Evolutionary conservation across 2,888 invertebrate genomes (phyloP), one percentile per base, ranked within the genome.

Genomic region (Mystacides longicornis): DNA sequence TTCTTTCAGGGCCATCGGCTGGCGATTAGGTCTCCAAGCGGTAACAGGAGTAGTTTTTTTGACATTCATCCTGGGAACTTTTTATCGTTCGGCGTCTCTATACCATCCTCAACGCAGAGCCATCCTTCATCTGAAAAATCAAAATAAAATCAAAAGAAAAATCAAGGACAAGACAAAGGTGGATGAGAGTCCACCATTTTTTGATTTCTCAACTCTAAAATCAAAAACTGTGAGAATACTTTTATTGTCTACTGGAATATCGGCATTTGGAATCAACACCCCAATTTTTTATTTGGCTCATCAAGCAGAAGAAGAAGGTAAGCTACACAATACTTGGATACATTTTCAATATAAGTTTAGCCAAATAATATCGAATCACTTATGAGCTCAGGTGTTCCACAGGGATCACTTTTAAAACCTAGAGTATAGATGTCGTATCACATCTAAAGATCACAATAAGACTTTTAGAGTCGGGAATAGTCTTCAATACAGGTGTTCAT

Each of bases 101-200:
- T 93, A 93, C 71, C 92, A 93, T 69, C 92, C 92, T 0, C 89
- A 92, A 68, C 72, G 92, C 56, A 78, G 91, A 58, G 92, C 91
- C 57, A 92, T 93, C 64, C 78, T 93, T 43, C 92, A 93, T 70
- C 81, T 93, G 65, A 93, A 92, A 72, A 91, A 89, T 71, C 91
- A 92, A 69, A 77, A 70, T 64, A 78, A 78, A 64, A 78, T 78
- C 65, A 89, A 90, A 68, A 77, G 87, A 60, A 89, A 88, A 71
- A 85, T 88, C 76, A 87, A 89, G 69, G 87, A 88, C 67, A 85
- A 86, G 66, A 87, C 83, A 67, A 86, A 86, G 64, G 67, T 75
- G 37, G 88, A 89, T 64, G 90, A 90, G 64, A 81, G 86, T 60
- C 87, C 87, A 42, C 88, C 91, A 0, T 92, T 92, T 73, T 87